Evolutionary conservation across 64 coral and sea anemone species (phyloP), one percentile per base, ranked within the genome.

Genomic region (Astreopora myriophthalma): DNA sequence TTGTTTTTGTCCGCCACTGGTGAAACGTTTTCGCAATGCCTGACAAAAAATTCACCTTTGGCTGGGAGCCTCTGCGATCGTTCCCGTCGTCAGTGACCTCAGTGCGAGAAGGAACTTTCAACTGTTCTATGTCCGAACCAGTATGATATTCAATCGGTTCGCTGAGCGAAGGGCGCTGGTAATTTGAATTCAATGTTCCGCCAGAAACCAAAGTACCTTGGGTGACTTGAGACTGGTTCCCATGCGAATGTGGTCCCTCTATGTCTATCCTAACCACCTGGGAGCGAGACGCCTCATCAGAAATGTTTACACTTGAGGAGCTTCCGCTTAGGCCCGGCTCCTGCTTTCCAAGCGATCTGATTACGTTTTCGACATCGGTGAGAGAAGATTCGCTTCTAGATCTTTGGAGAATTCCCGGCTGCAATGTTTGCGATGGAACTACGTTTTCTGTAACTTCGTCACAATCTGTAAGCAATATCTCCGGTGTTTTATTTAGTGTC

Each of bases 1-100:
- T 97, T 20, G 95, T 94, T 86, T 97, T 97, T 7, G 95, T 97
- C 17, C 95, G 88, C 95, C 95, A 97, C 37, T 97, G 93, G 11
- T 97, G 95, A 67, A 90, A 97, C 0, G 95, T 97, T 69, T 96
- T 97, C 2, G 95, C 91, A 79, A 97, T 87, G 62, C 95, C 95
- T 29, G 92, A 74, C 37, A 97, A 55, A 48, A 97, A 78, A 31
- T 97, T 93, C 16, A 63, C 73, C 36, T 73, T 94, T 0, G 26
- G n/a, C 1, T n/a, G 61, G 35, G 86, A 82, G 32, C 88, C 92
- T 74, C 80, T 68, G 65, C 28, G 39, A 69, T 86, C 13, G n/a
- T 38, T 30, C 20, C 8, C 72, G 37, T 77, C 28, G 12, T 17
- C 26, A 48, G 35, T 51, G 80, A 30, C 51, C 84, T 35, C 57